Base-by-base conservation (phyloP, 2,113 vertebrate genomes). In the Scalopus aquaticus region DNA sequence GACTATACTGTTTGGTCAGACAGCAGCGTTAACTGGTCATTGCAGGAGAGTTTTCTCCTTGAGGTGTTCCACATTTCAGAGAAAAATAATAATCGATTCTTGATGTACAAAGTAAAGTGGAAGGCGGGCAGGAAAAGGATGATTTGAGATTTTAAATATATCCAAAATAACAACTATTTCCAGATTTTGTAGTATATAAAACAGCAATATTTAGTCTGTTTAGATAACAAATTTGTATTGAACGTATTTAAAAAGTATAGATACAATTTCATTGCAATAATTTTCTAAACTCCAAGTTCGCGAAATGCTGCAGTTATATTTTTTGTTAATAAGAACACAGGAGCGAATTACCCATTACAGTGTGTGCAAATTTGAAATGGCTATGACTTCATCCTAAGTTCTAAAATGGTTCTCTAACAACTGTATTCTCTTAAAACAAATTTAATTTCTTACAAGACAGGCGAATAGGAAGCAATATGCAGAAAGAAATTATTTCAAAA, bases 271-370 rank as follows among this genome's bases (percentile, higher is more conserved):
- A 85, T 56, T 73, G 84, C 88, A 93, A 60, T 56, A 65, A 74
- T 49, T 88, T 28, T 82, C 44, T 42, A 39, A 97, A 77, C 60
- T 82, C 9, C 15, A 77, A 2, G 3, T 22, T 94, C 83, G 73
- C 65, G 42, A 93, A 80, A 70, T 67, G 35, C 62, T 84, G 32
- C 42, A 93, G 54, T 64, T 89, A 44, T 32, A 51, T 51, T 42
- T 49, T 90, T 81, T 89, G 49, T 35, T 28, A 94, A 37, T 42
- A 73, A 93, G 60, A 92, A 62, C 81, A 65, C 91, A 97, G 56
- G 19, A 82, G 39, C 0, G 1, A 93, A 69, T 92, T 78, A 80
- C 37, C 69, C 79, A 39, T 72, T 74, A 51, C 62, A 35, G 13
- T 35, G 39, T 65, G 10, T 56, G 49, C 82, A 69, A 65, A 76